Evolutionary conservation across 64 coral and sea anemone species (phyloP), one percentile per base, ranked within the genome.

Genomic region (Cladopsammia gracilis): DNA sequence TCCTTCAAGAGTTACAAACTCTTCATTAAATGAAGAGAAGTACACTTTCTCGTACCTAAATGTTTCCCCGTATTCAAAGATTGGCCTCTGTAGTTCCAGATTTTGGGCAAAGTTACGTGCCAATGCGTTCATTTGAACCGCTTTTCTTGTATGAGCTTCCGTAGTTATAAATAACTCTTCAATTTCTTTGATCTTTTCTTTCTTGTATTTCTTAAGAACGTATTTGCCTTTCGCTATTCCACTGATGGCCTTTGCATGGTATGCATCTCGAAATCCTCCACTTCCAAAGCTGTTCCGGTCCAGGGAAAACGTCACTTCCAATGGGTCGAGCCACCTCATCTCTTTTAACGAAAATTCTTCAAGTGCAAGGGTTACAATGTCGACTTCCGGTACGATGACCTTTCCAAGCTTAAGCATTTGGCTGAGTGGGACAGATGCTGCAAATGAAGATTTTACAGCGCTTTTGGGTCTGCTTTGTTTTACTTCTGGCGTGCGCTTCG

Each of bases 391-490:
- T 82, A 71, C 76, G 52, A 96, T 96, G 14, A 96, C 58, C 70
- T 96, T 92, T 22, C 90, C 90, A 46, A 96, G 62, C 58, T 96
- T 86, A 47, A 92, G 49, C 90, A 96, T 89, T 12, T 89, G 7
- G 64, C 95, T 96, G 34, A 92, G 87, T 25, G 95, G 78, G 13
- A 96, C 89, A 73, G 95, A 96, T 77, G 90, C 76, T 76, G 78
- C 68, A 77, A 96, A 20, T 59, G 18, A 58, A 53, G 86, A 76
- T 58, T 90, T 95, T 34, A 34, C 34, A 25, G 68, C 90, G 45
- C 61, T n/a, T 87, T 53, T 80, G 25, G 80, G 69, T 34, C 47
- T 49, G 19, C 25, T 82, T 45, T 62, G 18, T 58, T 13, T 54
- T 34, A 10, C 12, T 12, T 34, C 19, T 64, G 44, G 13, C 7